Percentiles rank a stretch among this genome's conserved stretches.
Evolutionary conservation across 1,140 invertebrate species (phyloP).

Genomic region (Tachypleus tridentatus): DNA sequence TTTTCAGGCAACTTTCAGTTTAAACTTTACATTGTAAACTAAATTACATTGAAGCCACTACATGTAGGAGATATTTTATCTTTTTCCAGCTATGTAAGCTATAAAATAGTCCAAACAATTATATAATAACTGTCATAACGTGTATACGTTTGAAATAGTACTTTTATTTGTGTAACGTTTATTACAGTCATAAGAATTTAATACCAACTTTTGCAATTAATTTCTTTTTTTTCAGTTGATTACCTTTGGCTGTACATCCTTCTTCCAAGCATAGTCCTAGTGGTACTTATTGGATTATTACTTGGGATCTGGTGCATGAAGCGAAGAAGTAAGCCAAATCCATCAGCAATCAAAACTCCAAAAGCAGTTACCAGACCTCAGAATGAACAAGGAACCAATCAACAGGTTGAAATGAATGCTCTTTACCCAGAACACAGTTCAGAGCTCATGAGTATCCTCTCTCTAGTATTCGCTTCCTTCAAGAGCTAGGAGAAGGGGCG

Average conservation of each 20-base stretch:
- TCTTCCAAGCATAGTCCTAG: slow-evolving; percentile 39
- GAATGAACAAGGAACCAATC: slow-evolving; percentile 10
- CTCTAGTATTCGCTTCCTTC: slow-evolving; percentile 70
- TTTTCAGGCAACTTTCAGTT: no score
- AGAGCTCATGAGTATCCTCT: slow-evolving; percentile 44
- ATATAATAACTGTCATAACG: no score
- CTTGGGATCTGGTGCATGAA: slow-evolving; percentile 31
- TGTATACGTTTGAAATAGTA: no score
- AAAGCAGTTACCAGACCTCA: slow-evolving; percentile 11
- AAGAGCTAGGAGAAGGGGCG: slow-evolving; percentile 90
- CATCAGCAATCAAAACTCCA: slow-evolving; percentile 11
- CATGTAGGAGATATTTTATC: no score
- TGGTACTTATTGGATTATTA: slow-evolving; percentile 39
- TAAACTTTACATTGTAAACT: no score
- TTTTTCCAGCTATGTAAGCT: no score
- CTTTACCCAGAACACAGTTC: slow-evolving; percentile 45
- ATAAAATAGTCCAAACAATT: no score
- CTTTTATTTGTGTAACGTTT: no score
- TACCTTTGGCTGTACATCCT: slow-evolving; percentile 44
- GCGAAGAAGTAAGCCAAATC: slow-evolving; percentile 17
- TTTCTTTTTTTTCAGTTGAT: slow-evolving; percentile 19
- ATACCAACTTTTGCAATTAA: background rate
- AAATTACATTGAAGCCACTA: no score
- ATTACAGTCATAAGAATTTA: no score
- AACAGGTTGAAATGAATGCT: slow-evolving; percentile 52